Conservation (phyloP, 2,888 invertebrate species). For the Sinodicranocentrus sp. region DNA sequence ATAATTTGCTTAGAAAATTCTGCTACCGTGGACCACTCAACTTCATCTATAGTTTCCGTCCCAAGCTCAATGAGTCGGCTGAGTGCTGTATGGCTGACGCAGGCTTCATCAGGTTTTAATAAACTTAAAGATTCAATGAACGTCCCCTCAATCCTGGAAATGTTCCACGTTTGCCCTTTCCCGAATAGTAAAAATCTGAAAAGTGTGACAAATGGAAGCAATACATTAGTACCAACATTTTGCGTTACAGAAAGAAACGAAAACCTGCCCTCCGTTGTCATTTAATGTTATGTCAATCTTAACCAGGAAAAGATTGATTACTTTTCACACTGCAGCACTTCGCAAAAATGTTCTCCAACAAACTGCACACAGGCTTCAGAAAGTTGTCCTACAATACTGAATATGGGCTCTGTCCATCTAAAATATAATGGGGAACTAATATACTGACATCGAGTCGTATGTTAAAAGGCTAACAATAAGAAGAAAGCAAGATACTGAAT, state of each 20-base stretch:
- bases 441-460: background rate
- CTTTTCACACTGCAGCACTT: slow-evolving; percentile 84
- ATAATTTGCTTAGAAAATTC: slow-evolving; percentile 48
- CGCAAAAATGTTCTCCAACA: slow-evolving; percentile 87
- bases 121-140: slow-evolving; percentile 88
- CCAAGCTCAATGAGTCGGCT: slow-evolving; percentile 78
- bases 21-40: slow-evolving; percentile 78
- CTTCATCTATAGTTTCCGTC: slow-evolving; percentile 77
- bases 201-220: too few relatives aligned
- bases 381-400: slow-evolving; percentile 87
- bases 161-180: slow-evolving; percentile 86
- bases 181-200: slow-evolving; percentile 85
- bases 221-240: background rate
- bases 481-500: slow-evolving; percentile 14
- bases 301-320: slow-evolving; percentile 70
- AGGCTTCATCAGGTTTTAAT: slow-evolving; percentile 89
- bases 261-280: too few relatives aligned
- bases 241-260: too few relatives aligned
- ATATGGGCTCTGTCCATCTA: slow-evolving; percentile 87
- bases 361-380: slow-evolving; percentile 89
- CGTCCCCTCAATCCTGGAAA: slow-evolving; percentile 83
- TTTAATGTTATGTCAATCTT: too few relatives aligned
- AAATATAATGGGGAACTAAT: slow-evolving; percentile 2
- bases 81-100: slow-evolving; percentile 85
- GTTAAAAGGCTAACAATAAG: background rate